Evolutionary conservation across 2,113 vertebrate species (phyloP), one percentile per base, ranked within the genome.

Genomic region (Axis porcinus): DNA sequence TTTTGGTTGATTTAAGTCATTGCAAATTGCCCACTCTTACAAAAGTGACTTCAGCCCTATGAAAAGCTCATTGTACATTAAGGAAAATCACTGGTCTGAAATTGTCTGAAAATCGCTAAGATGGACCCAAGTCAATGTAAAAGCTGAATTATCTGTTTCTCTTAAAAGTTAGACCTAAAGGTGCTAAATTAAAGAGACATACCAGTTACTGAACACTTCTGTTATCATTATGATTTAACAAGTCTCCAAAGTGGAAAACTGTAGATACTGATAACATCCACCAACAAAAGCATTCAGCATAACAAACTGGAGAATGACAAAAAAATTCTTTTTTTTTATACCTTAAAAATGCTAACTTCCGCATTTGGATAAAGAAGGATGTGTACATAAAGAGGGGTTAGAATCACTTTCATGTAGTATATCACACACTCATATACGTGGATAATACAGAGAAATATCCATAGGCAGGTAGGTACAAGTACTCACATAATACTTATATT

Each of bases 1-100:
- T 88, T 96, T 93, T 86, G 12, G 87, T 91, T 94, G 89, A 95
- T 45, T 74, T 96, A 94, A 96, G 60, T 55, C 96, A 86, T 2
- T 95, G 36, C 13, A 91, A 95, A 79, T 2, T 94, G 79, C 25
- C 17, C 30, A 52, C 70, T 67, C 21, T 96, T 96, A 93, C 21
- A 94, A 91, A 96, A 91, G 30, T 91, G 28, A 94, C 36, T 94
- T 98, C 12, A 78, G 30, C 76, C 30, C 86, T 28, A 67, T 57
- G 30, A 88, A 19, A 95, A 96, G n/a, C 19, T 47, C 19, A 82
- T 2, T 86, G 33, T 74, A 96, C 33, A 84, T 74, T 95, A 91
- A 64, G 57, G 58, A 62, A 97, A 97, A 91, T 2, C 12, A 12
- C 47, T 96, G 86, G 86, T 78, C 16, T 67, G 16, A 84, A 93